Evolutionary conservation across 2,888 invertebrate genomes (phyloP).

Genomic region (Eupithecia insigniata): DNA sequence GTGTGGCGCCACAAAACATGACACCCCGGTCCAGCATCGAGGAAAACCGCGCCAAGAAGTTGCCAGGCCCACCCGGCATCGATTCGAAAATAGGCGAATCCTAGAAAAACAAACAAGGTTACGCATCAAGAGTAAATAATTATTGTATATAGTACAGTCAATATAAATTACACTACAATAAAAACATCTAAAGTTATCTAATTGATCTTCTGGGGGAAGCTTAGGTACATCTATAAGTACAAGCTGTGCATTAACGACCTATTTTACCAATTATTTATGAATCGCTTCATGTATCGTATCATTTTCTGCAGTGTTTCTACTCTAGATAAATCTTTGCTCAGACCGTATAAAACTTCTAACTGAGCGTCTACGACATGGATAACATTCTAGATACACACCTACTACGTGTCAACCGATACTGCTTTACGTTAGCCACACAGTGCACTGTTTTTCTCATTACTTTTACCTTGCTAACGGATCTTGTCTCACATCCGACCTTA

Average conservation of each 20-base stretch:
- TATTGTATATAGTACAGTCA: too few species aligned
- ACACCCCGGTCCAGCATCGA: constrained; percentile 80
- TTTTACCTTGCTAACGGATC: constrained; percentile 81
- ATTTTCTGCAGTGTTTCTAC: constrained; percentile 20
- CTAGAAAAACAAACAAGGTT: constrained; percentile 53
- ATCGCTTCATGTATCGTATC: constrained; percentile 12
- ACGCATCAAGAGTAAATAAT: constrained; percentile 1
- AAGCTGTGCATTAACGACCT: constrained; percentile 35
- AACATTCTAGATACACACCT: constrained; percentile 46
- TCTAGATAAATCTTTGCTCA: too few species aligned
- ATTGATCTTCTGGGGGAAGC: constrained; percentile 23
- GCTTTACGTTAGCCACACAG: constrained; percentile 69
- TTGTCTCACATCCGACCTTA: constrained; percentile 81
- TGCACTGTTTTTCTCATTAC: constrained; percentile 65
- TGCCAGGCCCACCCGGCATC: constrained; percentile 64
- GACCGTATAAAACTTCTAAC: constrained; percentile 19
- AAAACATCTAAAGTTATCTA: constrained; percentile 25
- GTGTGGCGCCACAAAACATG: constrained; percentile 86
- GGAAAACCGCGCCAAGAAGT: constrained; percentile 64
- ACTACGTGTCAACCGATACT: constrained; percentile 51
- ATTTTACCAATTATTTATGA: constrained; percentile 23
- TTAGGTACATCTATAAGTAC: constrained; percentile 28
- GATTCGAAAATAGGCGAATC: constrained; percentile 79
- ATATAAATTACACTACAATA: too few species aligned
- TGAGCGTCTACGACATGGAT: constrained; percentile 33